Percentiles rank a stretch among this genome's conserved stretches.
Evolutionary conservation across 2,888 invertebrate genomes (phyloP).

Genomic region (Galeruca laticollis): DNA sequence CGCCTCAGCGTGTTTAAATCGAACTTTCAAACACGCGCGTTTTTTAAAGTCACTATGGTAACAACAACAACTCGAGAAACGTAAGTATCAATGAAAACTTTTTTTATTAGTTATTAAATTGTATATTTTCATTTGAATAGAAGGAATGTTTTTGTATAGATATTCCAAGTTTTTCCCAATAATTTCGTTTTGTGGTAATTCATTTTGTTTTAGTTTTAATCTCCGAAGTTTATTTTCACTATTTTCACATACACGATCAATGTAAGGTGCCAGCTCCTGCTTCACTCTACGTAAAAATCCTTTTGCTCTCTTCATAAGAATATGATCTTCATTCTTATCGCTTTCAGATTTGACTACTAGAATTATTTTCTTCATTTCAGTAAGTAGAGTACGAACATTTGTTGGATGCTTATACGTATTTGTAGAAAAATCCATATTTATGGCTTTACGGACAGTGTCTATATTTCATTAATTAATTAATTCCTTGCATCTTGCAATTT

Average conservation of each 20-base stretch:
- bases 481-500: neutral
- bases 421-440: neutral
- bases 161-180: constrained; percentile 13
- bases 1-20: too few species aligned
- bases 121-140: too few species aligned
- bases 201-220: neutral
- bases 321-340: neutral
- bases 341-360: neutral
- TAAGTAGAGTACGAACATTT: neutral
- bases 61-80: too few species aligned
- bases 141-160: constrained; percentile 1
- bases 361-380: neutral
- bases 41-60: too few species aligned
- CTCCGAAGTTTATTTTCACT: too few species aligned
- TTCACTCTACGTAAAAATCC: neutral
- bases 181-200: constrained; percentile 13
- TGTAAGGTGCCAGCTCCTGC: neutral
- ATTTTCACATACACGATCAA: neutral
- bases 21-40: too few species aligned
- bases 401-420: neutral
- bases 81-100: too few species aligned
- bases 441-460: neutral
- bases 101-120: too few species aligned
- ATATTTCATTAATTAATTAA: neutral
- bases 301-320: neutral